These are phyloP conservation scores for Clarias macrocephalus DNA, from an alignment of 2,113 vertebrate species.

Conservation along the genomic window DNA sequence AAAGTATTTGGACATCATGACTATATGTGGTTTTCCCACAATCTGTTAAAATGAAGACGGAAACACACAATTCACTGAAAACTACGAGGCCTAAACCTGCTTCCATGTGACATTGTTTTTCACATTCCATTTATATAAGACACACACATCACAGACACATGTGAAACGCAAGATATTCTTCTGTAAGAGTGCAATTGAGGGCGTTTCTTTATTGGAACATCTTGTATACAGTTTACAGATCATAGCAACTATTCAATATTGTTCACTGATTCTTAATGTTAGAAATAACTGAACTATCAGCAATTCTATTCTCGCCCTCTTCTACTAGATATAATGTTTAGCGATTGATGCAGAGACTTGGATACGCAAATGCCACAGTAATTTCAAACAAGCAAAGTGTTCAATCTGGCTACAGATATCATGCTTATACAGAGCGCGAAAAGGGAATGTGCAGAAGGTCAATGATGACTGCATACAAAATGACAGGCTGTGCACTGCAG, in stretches of 20 bases:
- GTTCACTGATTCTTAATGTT: not conserved
- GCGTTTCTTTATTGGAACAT: not conserved
- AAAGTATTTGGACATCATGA: not conserved
- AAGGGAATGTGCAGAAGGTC: not conserved
- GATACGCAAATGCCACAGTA: not conserved
- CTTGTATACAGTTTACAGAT: not conserved
- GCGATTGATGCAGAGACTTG: not conserved
- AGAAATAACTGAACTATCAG: not conserved
- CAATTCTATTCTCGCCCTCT: not conserved
- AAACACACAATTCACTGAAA: not conserved
- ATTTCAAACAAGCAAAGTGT: not conserved
- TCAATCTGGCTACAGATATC: not conserved
- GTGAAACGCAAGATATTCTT: not conserved
- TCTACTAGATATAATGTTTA: not conserved
- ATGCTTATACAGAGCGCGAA: not conserved
- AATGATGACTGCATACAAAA: not conserved
- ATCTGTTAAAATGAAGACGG: not conserved
- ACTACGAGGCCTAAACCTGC: not conserved
- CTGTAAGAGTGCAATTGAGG: not conserved
- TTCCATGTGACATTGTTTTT: not conserved
- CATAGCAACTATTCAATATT: not conserved
- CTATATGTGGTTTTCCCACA: not conserved
- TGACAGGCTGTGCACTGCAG: not conserved
- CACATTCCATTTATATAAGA: not conserved
- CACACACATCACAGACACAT: not conserved